Base-by-base conservation (phyloP, 2,113 vertebrate species). In the Megalops atlanticus region DNA sequence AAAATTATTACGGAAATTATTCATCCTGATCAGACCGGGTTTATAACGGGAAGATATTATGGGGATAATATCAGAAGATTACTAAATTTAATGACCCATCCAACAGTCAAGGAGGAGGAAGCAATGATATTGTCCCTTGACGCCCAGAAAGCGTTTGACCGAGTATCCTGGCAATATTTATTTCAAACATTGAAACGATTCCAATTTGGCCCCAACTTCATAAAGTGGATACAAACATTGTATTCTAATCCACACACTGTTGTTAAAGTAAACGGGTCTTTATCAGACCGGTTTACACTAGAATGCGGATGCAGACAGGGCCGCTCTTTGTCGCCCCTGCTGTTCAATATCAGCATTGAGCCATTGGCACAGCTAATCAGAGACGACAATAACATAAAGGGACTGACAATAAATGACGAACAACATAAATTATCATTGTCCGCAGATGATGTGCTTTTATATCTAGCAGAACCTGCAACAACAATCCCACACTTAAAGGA, bases 391-490 rank as follows among this genome's bases (percentile, higher is more conserved):
- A n/a, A 77, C 45, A 27, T 76, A 27, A 76, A 73, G 12, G 49
- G 71, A 24, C 27, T 80, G 11, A 0, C 11, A 73, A 49, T 74
- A 45, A 58, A 47, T 36, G 33, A 36, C 31, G 82, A 84, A 15
- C 15, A 84, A 69, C 82, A 83, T 47, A 84, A 84, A 27, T 8
- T 84, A 58, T 73, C 74, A 5, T 16, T 83, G 24, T 64, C 31
- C 35, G 74, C 73, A 2, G 43, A 83, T 43, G 41, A 80, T 72
- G 45, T 84, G 14, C 71, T 83, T 18, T 14, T 72, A 12, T 80
- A 71, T 40, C 18, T 80, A 41, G 36, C 78, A 54, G 78, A 45
- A 64, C 69, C 72, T 2, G 43, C 41, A 27, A 69, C 54, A 80
- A 70, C 40, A 27, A 83, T 78, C n/a, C 69, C 70, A 78, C 16